A percentile compares a stretch with the other conserved stretches of the same genome.
Evolutionary conservation across 2,113 vertebrate species (phyloP).

Genomic region (Myotis lucifugus): DNA sequence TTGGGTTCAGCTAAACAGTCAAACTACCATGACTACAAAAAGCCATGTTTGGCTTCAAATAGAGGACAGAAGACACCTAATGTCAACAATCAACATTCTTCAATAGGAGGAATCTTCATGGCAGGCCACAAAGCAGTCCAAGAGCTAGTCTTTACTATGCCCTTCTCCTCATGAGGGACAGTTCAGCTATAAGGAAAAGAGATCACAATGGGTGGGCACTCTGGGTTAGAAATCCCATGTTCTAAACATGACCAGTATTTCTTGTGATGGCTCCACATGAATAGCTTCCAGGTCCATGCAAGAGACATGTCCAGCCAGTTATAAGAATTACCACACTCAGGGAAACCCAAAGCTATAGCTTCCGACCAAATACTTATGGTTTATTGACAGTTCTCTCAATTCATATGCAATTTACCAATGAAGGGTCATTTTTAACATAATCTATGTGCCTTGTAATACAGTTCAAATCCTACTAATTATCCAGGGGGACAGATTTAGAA

Average conservation of each 20-base stretch:
- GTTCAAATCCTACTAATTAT: background rate
- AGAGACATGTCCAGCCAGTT: background rate
- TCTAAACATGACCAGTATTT: background rate
- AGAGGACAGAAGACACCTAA: background rate
- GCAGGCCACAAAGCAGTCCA: background rate
- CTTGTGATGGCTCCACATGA: background rate
- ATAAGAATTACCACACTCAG: background rate
- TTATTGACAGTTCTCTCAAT: background rate
- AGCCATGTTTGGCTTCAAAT: background rate
- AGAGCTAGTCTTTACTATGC: background rate
- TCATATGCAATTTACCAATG: background rate
- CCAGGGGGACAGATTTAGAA: background rate
- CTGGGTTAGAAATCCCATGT: background rate
- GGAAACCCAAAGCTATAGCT: background rate
- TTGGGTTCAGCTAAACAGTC: background rate
- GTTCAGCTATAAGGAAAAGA: background rate
- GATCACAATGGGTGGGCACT: background rate
- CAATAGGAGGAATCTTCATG: background rate
- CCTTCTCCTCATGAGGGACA: background rate
- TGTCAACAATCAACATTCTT: background rate
- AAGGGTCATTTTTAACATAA: background rate
- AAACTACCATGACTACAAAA: background rate
- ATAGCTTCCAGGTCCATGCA: background rate
- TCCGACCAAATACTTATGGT: background rate
- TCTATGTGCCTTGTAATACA: background rate